Conservation (phyloP, 1,140 invertebrate species). For the Diachasma alloeum region DNA sequence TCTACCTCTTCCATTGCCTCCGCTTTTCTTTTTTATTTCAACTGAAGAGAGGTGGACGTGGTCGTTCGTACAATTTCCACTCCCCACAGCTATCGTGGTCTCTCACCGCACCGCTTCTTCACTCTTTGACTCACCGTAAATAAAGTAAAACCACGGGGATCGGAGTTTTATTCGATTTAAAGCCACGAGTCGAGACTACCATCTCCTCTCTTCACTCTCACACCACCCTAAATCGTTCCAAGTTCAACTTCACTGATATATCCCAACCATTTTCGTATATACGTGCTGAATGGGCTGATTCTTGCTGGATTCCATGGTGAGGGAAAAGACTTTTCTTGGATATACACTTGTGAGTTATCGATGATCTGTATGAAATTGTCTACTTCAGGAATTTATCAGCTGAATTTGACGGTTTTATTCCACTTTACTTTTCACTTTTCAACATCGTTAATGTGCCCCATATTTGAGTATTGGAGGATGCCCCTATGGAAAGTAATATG, state of each 20-base stretch:
- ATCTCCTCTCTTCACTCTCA: slow-evolving; percentile 23
- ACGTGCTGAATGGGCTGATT: slow-evolving; percentile 2
- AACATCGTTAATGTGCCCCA: background rate
- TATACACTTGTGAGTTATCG: slow-evolving; percentile 13
- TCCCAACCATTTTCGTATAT: background rate
- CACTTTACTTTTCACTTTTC: background rate
- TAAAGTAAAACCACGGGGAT: slow-evolving; percentile 36
- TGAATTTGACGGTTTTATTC: background rate
- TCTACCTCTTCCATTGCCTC: background rate
- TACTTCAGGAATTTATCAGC: background rate
- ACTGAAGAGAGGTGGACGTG: background rate
- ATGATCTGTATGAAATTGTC: slow-evolving; percentile 18
- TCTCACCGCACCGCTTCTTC: background rate
- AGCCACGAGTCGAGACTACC: slow-evolving; percentile 27
- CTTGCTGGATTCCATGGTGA: background rate
- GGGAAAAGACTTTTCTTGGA: background rate
- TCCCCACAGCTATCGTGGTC: slow-evolving; percentile 13
- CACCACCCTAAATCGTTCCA: background rate
- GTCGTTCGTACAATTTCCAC: background rate
- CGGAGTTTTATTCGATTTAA: slow-evolving; percentile 56
- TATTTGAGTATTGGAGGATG: background rate
- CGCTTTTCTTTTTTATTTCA: background rate
- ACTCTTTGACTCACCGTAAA: slow-evolving; percentile 36
- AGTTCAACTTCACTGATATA: background rate
- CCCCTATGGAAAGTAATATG: too few relatives aligned